Percentiles rank a stretch among this genome's conserved stretches.
phyloP scores from a whole-genome alignment of 1,140 invertebrate genomes.

The Camponotus pennsylvanicus region DNA sequence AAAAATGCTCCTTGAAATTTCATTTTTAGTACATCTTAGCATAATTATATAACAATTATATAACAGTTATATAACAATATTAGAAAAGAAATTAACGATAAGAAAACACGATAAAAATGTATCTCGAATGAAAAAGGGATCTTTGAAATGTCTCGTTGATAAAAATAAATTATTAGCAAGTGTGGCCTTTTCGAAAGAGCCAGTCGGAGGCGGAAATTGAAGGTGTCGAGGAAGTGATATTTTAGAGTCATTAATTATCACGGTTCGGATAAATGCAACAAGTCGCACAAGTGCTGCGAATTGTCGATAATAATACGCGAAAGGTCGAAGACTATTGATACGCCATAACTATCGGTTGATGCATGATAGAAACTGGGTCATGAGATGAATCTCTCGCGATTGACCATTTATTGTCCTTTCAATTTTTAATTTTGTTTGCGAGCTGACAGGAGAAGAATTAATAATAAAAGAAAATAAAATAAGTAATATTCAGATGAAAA shows the following conservation, averaged over 20 bases:
- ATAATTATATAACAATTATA: neutral
- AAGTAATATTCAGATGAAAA: neutral
- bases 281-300: constrained; percentile 78
- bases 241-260: constrained; percentile 57
- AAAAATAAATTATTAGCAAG: neutral
- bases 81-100: neutral
- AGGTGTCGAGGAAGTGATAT: constrained; percentile 57
- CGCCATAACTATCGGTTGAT: constrained; percentile 1
- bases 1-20: neutral
- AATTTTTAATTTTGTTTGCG: neutral
- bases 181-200: constrained; percentile 12
- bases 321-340: constrained; percentile 77
- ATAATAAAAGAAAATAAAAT: neutral
- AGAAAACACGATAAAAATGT: neutral
- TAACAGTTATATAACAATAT: neutral
- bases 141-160: neutral
- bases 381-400: neutral
- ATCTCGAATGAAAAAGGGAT: neutral
- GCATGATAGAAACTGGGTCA: constrained; percentile 45
- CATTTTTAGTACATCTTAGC: neutral
- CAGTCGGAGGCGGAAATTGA: constrained; percentile 8
- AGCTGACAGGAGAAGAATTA: neutral
- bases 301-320: constrained; percentile 74
- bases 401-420: neutral
- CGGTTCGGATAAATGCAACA: constrained; percentile 81